Percentiles rank a stretch among this genome's conserved stretches.
Evolutionary conservation across 30 jellyfish, hydroid and myxozoan genomes (phyloP).

Genomic region (Aurelia aurita complex sp. Pacific): DNA sequence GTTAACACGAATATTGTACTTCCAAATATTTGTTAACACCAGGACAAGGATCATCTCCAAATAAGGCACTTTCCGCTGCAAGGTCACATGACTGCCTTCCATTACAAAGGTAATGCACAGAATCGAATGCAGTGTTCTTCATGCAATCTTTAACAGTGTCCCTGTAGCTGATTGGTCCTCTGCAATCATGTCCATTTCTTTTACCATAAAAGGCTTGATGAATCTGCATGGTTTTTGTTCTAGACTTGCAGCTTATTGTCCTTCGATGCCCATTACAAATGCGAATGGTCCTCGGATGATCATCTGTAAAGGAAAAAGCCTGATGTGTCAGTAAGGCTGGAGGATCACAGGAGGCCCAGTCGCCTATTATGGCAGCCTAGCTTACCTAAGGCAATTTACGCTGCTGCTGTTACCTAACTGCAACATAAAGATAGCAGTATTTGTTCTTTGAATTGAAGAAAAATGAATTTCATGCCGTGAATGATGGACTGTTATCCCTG

Average conservation of each 20-base stretch:
- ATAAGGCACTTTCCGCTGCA: constrained; percentile 88
- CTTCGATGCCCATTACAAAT: constrained; percentile 91
- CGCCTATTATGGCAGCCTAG: no score
- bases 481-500: no score
- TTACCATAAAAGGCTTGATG: constrained; percentile 92
- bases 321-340: no score
- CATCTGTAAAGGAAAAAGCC: constrained; percentile 1
- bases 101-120: constrained; percentile 83
- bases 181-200: constrained; percentile 88
- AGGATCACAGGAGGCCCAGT: no score
- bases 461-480: no score
- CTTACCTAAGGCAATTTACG: no score
- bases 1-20: constrained; percentile 79
- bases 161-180: constrained; percentile 80
- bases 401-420: no score
- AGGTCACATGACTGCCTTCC: constrained; percentile 92
- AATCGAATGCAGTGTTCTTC: constrained; percentile 80
- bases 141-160: constrained; percentile 92
- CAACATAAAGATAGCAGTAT: no score
- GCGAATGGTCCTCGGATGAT: constrained; percentile 58
- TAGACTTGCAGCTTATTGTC: constrained; percentile 79
- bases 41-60: constrained; percentile 96
- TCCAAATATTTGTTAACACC: constrained; percentile 92
- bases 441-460: no score
- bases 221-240: constrained; percentile 63